Base-by-base conservation (phyloP, 2,797 vertebrate species). In the Amazonetta brasiliensis region DNA sequence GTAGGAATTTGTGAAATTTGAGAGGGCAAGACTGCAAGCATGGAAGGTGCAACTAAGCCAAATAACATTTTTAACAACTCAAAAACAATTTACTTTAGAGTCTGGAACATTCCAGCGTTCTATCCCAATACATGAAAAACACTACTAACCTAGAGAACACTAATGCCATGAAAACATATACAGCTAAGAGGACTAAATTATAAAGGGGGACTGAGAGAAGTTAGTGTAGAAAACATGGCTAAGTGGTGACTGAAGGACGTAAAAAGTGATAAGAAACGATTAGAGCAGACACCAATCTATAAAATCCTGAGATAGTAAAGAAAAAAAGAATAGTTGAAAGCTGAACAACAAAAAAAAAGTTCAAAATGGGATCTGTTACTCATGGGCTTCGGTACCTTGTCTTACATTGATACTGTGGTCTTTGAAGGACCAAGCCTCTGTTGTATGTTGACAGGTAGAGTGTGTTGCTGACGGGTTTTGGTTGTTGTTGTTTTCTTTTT, bases 291-390 rank as follows among this genome's bases (percentile, higher is more conserved):
- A 58, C 4, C 3, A 1, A 62, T 37, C 44, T 83, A 77, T 33
- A 85, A 92, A 76, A 64, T 20, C 41, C 33, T 41, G 19, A 58
- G 54, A 12, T 19, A 26, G 31, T 12, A 41, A 28, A 72, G 43
- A 66, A 74, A 81, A 77, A 26, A 48, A 31, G 4, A 41, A 15
- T 7, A 33, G 37, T 15, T 86, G 43, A 39, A 79, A 23, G 13
- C 0, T 31, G 31, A 69, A 43, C 12, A 67, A 41, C 89, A 75
- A 39, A 0, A 2, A 0, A 2, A 17, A 37, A 73, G n/a, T 23
- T 10, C 31, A 75, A 43, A n/a, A 43, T 25, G 7, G 88, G 17
- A 12, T 50, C 60, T 74, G 15, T 46, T 28, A 39, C 37, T 48
- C 14, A 17, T n/a, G 33, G 23, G 31, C 37, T 80, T 69, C 44